phyloP scores from a whole-genome alignment of 2,113 vertebrate genomes.

The Aviceda subcristata region DNA sequence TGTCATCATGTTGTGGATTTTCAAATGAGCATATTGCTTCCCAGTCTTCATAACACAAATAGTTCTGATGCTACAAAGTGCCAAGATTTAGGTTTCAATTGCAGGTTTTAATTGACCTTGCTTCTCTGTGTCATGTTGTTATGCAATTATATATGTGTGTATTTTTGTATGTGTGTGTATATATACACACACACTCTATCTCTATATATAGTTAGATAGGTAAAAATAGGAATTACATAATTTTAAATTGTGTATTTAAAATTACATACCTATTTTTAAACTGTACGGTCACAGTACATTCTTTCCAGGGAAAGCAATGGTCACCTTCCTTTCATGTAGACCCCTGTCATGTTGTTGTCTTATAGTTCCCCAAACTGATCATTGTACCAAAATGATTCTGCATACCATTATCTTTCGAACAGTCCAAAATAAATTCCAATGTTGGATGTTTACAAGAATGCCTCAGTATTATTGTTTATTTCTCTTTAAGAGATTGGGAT shows the following conservation, averaged over 20 bases:
- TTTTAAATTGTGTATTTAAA: constrained; percentile 28
- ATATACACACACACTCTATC: background rate
- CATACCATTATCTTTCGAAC: background rate
- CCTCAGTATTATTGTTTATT: background rate
- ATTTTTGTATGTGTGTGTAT: background rate
- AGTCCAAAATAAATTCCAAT: background rate
- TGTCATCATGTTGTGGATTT: background rate
- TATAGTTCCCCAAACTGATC: background rate
- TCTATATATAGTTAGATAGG: background rate
- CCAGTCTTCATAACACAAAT: background rate
- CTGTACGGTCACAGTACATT: background rate
- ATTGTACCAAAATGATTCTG: background rate
- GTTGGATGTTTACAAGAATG: background rate
- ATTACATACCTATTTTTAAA: constrained; percentile 42
- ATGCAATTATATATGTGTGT: background rate
- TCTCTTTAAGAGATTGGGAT: background rate
- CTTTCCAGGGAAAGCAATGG: constrained; percentile 31
- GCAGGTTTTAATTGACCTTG: constrained; percentile 35
- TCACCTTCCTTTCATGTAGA: background rate
- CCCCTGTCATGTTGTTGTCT: background rate
- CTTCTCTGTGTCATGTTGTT: constrained; percentile 14
- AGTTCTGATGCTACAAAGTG: background rate
- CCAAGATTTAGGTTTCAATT: background rate
- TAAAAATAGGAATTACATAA: constrained; percentile 1
- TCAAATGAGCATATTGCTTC: background rate